phyloP scores from a whole-genome alignment of 2,888 invertebrate genomes.

The Teleogryllus oceanicus region DNA sequence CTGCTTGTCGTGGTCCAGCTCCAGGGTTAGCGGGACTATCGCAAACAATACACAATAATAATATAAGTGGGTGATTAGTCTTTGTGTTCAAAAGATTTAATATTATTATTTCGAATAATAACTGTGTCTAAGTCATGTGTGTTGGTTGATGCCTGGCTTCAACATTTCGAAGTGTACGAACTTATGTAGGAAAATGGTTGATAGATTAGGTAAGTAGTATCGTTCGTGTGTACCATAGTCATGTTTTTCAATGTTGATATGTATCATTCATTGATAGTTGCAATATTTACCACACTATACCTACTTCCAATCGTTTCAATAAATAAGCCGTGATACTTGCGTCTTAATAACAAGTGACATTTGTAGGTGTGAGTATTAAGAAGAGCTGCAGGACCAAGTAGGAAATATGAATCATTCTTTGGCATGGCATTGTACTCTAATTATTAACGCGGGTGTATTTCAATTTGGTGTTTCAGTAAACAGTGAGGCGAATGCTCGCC shows the following conservation, averaged over 20 bases:
- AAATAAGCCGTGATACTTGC: too few species aligned
- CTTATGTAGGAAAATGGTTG: constrained; percentile 51
- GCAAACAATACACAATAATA: background rate
- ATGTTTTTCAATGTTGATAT: too few species aligned
- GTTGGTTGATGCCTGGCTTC: constrained; percentile 23
- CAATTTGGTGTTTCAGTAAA: constrained; percentile 69
- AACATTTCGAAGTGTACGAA: constrained; percentile 35
- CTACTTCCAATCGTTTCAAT: too few species aligned
- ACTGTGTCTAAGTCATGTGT: background rate
- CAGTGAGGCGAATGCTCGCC: constrained; percentile 93
- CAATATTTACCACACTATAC: too few species aligned
- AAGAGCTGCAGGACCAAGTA: too few species aligned
- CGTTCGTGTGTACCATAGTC: background rate
- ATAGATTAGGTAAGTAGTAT: constrained; percentile 57
- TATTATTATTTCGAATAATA: background rate
- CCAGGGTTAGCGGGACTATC: background rate
- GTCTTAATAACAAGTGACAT: background rate
- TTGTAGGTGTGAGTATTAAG: background rate
- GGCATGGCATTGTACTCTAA: too few species aligned
- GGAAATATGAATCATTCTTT: too few species aligned
- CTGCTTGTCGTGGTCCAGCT: background rate
- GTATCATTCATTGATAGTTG: too few species aligned
- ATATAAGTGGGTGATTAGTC: background rate
- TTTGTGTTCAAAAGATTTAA: background rate
- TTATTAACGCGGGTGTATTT: background rate